Evolutionary conservation across 2,113 vertebrate species (phyloP).

Genomic region (Zosterops borbonicus): DNA sequence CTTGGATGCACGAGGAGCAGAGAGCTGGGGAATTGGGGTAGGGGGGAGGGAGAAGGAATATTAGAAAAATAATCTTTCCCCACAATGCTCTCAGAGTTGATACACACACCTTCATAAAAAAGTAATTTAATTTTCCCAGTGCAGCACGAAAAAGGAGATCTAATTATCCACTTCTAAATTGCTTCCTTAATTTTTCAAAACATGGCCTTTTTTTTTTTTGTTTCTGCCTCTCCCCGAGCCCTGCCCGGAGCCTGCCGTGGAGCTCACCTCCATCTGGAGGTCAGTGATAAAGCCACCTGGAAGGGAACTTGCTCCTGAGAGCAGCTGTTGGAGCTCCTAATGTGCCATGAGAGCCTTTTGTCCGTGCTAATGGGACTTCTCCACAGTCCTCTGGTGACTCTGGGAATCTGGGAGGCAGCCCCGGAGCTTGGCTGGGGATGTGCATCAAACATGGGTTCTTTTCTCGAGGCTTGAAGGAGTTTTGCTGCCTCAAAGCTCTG

Average conservation of each 20-base stretch:
- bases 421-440: not conserved
- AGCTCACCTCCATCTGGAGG: not conserved
- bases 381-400: fast-evolving
- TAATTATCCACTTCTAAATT: conserved; percentile 77
- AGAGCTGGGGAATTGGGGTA: conserved; percentile 1
- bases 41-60: conserved; percentile 29
- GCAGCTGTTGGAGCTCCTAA: not conserved
- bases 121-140: conserved; percentile 79
- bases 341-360: not conserved
- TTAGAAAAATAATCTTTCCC: conserved; percentile 74
- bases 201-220: conserved; percentile 69
- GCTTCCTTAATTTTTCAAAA: conserved; percentile 75
- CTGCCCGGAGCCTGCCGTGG: not conserved
- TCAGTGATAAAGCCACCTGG: conserved; percentile 15
- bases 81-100: conserved; percentile 60
- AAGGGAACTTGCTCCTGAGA: not conserved
- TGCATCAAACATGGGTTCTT: not conserved
- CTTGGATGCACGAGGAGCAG: conserved; percentile 36
- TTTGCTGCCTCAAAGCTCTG: not conserved
- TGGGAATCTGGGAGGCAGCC: not conserved
- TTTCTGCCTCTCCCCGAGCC: conserved; percentile 54
- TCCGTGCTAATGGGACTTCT: not conserved
- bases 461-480: not conserved
- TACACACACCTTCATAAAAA: conserved; percentile 72
- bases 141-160: conserved; percentile 71